A percentile compares a stretch with the other conserved stretches of the same genome.
phyloP scores from a whole-genome alignment of 2,888 invertebrate species.

The Drosophila tanythrix region DNA sequence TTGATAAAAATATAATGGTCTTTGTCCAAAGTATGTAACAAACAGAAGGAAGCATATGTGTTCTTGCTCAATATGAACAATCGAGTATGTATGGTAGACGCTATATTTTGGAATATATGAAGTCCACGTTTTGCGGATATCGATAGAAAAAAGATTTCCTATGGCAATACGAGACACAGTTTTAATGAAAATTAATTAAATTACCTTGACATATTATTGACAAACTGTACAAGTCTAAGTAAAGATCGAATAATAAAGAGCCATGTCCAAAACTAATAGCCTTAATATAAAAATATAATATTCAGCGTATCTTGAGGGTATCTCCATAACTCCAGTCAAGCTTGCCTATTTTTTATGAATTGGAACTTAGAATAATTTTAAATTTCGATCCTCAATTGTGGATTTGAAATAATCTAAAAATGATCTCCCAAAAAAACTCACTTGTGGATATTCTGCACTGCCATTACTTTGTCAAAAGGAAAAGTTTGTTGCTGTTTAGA shows the following conservation, averaged over 20 bases:
- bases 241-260: neutral
- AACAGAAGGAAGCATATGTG: neutral
- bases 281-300: neutral
- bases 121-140: neutral
- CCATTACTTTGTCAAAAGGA: neutral
- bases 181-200: neutral
- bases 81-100: neutral
- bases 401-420: neutral
- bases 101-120: neutral
- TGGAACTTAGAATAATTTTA: too few species aligned
- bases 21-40: neutral
- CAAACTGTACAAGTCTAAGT: neutral
- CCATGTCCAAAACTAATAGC: neutral
- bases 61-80: neutral
- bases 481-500: neutral
- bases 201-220: neutral
- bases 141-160: accelerated
- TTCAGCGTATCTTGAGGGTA: neutral
- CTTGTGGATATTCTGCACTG: neutral
- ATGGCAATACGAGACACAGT: neutral
- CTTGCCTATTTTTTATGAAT: neutral
- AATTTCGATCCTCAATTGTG: neutral
- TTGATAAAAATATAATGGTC: neutral
- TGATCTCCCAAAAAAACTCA: neutral
- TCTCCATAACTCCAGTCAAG: neutral